Evolutionary conservation across 1,140 invertebrate species (phyloP).

Genomic region (Heterodera schachtii): DNA sequence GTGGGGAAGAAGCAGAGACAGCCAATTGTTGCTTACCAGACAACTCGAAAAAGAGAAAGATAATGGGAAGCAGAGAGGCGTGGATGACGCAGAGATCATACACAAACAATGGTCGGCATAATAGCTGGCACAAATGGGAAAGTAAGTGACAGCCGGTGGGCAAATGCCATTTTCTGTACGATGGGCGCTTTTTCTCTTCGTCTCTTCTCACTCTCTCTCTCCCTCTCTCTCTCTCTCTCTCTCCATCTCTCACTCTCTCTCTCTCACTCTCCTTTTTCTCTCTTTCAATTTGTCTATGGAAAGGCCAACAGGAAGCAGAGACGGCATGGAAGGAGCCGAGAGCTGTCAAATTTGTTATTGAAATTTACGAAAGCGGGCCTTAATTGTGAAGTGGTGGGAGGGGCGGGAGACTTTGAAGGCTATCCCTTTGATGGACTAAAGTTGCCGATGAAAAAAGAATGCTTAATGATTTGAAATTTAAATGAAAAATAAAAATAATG

Average conservation of each 20-base stretch:
- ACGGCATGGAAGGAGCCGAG: neutral
- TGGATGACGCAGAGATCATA: neutral
- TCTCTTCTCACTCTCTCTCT: neutral
- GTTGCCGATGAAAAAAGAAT: neutral
- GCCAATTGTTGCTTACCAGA: neutral
- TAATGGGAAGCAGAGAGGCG: neutral
- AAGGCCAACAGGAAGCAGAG: neutral
- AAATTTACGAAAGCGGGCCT: neutral
- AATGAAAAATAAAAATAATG: too few species aligned
- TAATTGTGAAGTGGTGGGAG: neutral
- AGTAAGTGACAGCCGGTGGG: too few species aligned
- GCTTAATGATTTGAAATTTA: too few species aligned
- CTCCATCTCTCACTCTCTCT: neutral
- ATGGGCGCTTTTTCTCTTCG: neutral
- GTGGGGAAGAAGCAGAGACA: neutral
- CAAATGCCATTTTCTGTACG: neutral
- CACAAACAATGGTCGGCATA: neutral
- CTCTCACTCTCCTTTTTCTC: neutral
- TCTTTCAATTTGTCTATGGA: neutral
- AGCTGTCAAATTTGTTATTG: neutral
- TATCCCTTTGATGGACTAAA: neutral
- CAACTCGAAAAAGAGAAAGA: neutral
- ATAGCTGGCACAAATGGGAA: neutral
- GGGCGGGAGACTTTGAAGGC: neutral
- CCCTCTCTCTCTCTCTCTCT: neutral